These are phyloP conservation scores for Andrena trimmerana DNA, from an alignment of 2,888 invertebrate genomes.

Conservation along the genomic window DNA sequence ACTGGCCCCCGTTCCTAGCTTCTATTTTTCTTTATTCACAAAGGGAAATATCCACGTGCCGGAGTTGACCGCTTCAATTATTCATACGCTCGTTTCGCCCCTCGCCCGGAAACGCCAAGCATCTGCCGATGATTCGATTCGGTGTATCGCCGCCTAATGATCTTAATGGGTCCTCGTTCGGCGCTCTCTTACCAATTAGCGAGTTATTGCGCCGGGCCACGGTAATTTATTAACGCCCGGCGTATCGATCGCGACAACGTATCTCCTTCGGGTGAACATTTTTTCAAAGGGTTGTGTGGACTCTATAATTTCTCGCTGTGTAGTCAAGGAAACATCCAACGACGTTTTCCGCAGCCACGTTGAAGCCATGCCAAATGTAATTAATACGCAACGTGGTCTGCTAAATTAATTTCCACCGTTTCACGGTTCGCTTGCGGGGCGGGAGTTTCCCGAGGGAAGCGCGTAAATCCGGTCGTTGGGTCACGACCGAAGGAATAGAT, in stretches of 20 bases:
- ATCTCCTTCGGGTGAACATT: not conserved
- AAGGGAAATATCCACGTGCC: not conserved
- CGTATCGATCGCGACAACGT: not conserved
- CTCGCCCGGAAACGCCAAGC: not conserved
- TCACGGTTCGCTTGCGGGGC: too few relatives aligned
- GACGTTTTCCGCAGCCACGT: too few relatives aligned
- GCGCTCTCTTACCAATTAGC: conserved; percentile 15
- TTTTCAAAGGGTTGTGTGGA: not conserved
- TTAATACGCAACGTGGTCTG: too few relatives aligned
- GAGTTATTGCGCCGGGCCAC: not conserved
- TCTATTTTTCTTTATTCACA: too few relatives aligned
- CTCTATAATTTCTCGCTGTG: not conserved
- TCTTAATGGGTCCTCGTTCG: conserved; percentile 14
- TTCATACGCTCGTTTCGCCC: not conserved
- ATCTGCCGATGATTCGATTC: not conserved
- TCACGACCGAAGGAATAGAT: not conserved
- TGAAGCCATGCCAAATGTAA: too few relatives aligned
- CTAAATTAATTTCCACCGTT: too few relatives aligned
- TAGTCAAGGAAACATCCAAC: too few relatives aligned
- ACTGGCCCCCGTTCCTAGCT: not conserved
- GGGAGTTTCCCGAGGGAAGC: too few relatives aligned
- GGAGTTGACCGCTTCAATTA: conserved; percentile 15
- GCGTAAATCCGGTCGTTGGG: too few relatives aligned
- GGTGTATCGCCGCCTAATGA: conserved; percentile 23
- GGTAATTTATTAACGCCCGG: conserved; percentile 17